These are phyloP conservation scores for Dexiosoma caninum DNA, from an alignment of 2,888 invertebrate genomes.

Conservation along the genomic window DNA sequence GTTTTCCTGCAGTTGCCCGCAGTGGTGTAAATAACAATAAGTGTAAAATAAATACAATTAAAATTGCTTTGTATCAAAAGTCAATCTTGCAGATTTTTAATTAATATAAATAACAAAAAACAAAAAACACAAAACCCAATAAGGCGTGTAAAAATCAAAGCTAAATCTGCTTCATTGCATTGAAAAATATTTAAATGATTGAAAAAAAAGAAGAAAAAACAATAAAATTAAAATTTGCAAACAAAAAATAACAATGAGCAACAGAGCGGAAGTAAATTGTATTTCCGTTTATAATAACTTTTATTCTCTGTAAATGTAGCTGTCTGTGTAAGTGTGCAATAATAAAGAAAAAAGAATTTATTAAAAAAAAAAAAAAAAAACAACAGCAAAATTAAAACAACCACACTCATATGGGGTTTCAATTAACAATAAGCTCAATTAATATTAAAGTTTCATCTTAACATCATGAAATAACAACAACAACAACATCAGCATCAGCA, in stretches of 20 bases:
- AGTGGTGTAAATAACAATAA: too few species aligned
- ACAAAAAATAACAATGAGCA: constrained; percentile 35
- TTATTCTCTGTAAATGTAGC: background rate
- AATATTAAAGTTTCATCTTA: constrained; percentile 57
- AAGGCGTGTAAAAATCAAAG: background rate
- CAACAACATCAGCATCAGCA: too few species aligned
- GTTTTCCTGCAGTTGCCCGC: too few species aligned
- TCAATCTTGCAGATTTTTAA: too few species aligned
- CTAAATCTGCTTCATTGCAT: background rate
- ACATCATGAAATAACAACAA: constrained; percentile 5
- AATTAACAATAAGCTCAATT: constrained; percentile 55
- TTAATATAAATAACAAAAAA: too few species aligned
- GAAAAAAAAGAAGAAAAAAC: background rate
- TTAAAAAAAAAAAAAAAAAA: constrained; percentile 4
- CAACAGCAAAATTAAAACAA: constrained; percentile 9
- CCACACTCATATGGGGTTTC: constrained; percentile 26
- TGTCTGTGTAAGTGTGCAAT: background rate
- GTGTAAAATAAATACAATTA: too few species aligned
- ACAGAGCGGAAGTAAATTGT: constrained; percentile 58
- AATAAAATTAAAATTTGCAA: constrained; percentile 14
- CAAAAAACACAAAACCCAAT: too few species aligned
- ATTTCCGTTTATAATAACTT: constrained; percentile 46
- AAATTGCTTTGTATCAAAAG: too few species aligned
- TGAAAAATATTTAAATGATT: constrained; percentile 10
- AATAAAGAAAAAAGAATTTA: constrained; percentile 9